Base-by-base conservation (phyloP, 2,888 invertebrate genomes). In the Lochmaea crataegi region DNA sequence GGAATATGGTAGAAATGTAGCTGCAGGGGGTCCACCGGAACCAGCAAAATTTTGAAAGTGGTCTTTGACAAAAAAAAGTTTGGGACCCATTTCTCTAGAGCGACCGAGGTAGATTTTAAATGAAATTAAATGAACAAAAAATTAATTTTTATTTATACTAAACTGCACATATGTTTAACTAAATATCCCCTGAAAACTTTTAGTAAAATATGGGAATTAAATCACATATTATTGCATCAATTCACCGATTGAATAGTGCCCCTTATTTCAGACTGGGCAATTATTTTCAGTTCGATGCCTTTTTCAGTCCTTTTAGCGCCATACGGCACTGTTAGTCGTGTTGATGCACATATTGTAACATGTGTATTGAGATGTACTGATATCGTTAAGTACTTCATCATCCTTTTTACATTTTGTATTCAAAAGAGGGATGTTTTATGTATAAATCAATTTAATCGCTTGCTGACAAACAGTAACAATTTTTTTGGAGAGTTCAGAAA, bases 281-380 rank as follows among this genome's bases (percentile, higher is more conserved):
- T 80, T 80, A 80, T 77, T 78, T 72, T 77, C 80, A 77, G 75
- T 71, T 66, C 74, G 76, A 73, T 80, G 81, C 81, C 78, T 80
- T 79, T 82, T 80, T 80, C 76, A 78, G 66, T 76, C 72, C 74
- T 71, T 61, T 75, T 72, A 77, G 78, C 75, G 79, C 80, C 82
- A 80, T 82, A 82, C 80, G 82, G 81, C 71, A 67, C 26, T 51
- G 67, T 57, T 66, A 66, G 26, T 73, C 51, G 73, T 70, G 48
- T 70, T 65, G 73, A 67, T 68, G 75, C 77, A 75, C 77, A 77
- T 77, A 76, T 73, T 76, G 77, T 72, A 77, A 74, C 76, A 75
- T 76, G 71, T 76, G 72, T 76, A 77, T 72, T 76, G 76, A 78
- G 76, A 76, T 77, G 78, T 74, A 72, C 71, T 72, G 76, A 75